Conservation (phyloP, 2,888 invertebrate genomes). For the Tetheella fluctuosa region DNA sequence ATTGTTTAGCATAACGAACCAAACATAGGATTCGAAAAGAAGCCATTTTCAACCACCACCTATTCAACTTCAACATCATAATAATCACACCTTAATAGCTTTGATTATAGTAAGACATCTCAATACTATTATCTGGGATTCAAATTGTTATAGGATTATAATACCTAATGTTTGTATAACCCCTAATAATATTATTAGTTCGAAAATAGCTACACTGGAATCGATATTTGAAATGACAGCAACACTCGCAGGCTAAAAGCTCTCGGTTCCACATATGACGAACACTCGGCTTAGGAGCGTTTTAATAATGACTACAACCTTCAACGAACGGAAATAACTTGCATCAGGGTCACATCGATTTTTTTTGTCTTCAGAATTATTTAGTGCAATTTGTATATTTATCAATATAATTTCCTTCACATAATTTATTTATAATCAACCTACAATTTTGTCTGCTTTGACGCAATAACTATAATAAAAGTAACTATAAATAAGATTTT, state of each 20-base stretch:
- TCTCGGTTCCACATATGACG: slow-evolving; percentile 19
- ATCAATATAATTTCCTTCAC: slow-evolving; percentile 22
- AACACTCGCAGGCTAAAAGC: background rate
- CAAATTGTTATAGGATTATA: too few relatives aligned
- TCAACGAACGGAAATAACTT: slow-evolving; percentile 73
- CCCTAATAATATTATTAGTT: too few relatives aligned
- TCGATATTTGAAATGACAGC: background rate
- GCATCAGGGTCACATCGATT: slow-evolving; percentile 77
- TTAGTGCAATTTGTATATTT: slow-evolving; percentile 44
- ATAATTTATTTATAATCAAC: slow-evolving; percentile 3
- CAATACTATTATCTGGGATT: too few relatives aligned
- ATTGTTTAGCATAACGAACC: too few relatives aligned
- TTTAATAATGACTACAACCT: slow-evolving; percentile 67
- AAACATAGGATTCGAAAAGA: too few relatives aligned
- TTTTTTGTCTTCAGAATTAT: slow-evolving; percentile 58
- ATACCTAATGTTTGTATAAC: too few relatives aligned
- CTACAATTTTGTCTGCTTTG: background rate
- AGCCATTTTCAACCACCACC: too few relatives aligned
- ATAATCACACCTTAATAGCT: too few relatives aligned
- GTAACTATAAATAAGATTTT: too few relatives aligned
- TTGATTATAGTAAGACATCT: too few relatives aligned
- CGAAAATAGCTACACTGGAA: background rate
- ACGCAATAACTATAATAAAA: background rate
- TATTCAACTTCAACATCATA: too few relatives aligned
- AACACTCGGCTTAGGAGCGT: slow-evolving; percentile 36